Evolutionary conservation across 2,888 invertebrate species (phyloP), one percentile per base, ranked within the genome.

Genomic region (Oscheius sp.): DNA sequence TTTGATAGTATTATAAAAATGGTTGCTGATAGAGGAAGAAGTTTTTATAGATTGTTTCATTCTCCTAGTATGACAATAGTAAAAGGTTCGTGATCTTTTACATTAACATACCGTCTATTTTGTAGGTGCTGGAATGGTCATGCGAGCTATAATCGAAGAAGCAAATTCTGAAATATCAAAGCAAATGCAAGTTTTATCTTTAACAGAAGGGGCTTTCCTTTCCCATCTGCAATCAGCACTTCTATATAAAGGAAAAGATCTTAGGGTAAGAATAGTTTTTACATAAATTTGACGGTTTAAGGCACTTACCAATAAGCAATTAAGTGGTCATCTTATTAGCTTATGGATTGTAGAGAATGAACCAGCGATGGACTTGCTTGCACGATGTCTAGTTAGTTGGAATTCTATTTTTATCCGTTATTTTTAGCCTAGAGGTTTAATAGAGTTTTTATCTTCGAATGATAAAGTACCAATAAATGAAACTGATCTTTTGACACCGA

Each of bases 131-230:
- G 97, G 98, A 0, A 89, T 98, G 63, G 93, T 98, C 54, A 93
- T 97, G 92, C 91, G 96, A 73, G 97, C 98, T 22, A 90, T 98
- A 30, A 95, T 98, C 64, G 98, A 98, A 88, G 98, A 98, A 88
- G 96, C 96, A 1, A 92, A 93, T 78, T 90, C 91, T n/a, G 92
- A 92, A 82, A 92, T 95, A 14, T 94, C 95, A 0, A 91, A 92
- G 32, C 91, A 92, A 84, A 96, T 97, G 95, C 97, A 80, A 47
- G 77, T 80, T 2, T 89, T 98, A 74, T 95, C 98, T 0, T 88
- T 99, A 62, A 94, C 94, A 2, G 97, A 99, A 88, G 97, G 96
- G 2, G 96, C 98, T 0, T 88, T 98, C 63, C 94, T 95, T 9
- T 90, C 94, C 3, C 98, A 98, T 88, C 89, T 98, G 72, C 89